Conservation (phyloP, 2,888 invertebrate genomes). For the Eupithecia centaureata region DNA sequence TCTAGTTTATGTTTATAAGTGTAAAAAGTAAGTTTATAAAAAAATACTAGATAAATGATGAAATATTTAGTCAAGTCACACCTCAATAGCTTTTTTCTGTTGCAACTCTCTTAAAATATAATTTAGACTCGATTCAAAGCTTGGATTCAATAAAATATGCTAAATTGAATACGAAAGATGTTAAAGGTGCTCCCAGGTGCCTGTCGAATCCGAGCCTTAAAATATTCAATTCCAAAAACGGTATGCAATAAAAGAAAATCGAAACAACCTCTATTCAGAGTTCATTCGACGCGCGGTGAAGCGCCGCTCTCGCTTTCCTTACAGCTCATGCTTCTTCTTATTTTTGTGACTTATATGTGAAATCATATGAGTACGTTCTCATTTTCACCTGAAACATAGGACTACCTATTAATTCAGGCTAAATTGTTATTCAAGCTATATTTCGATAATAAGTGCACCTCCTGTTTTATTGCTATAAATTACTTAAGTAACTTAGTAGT, state of each 20-base stretch:
- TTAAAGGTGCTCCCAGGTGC: slow-evolving; percentile 29
- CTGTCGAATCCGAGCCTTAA: slow-evolving; percentile 24
- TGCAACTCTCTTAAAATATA: neutral
- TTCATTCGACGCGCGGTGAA: slow-evolving; percentile 35
- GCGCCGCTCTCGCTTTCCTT: neutral
- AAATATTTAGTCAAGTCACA: neutral
- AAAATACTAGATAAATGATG: neutral
- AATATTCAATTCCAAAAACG: slow-evolving; percentile 34
- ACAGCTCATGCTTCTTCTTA: neutral
- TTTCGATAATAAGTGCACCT: too few species aligned
- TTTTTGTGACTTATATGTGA: neutral
- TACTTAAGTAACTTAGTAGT: too few species aligned
- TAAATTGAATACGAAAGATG: slow-evolving; percentile 18
- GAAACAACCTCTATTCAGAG: slow-evolving; percentile 34
- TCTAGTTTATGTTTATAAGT: too few species aligned
- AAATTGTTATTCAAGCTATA: too few species aligned
- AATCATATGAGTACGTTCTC: neutral
- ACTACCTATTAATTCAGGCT: too few species aligned
- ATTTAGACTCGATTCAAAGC: neutral
- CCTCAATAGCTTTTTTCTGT: neutral
- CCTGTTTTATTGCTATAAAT: too few species aligned
- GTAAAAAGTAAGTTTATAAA: neutral
- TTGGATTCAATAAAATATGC: slow-evolving; percentile 19
- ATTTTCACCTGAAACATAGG: too few species aligned
- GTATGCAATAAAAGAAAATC: slow-evolving; percentile 35